Evolutionary conservation across 2,797 vertebrate species (phyloP), one percentile per base, ranked within the genome.

Genomic region (Prunella strophiata): DNA sequence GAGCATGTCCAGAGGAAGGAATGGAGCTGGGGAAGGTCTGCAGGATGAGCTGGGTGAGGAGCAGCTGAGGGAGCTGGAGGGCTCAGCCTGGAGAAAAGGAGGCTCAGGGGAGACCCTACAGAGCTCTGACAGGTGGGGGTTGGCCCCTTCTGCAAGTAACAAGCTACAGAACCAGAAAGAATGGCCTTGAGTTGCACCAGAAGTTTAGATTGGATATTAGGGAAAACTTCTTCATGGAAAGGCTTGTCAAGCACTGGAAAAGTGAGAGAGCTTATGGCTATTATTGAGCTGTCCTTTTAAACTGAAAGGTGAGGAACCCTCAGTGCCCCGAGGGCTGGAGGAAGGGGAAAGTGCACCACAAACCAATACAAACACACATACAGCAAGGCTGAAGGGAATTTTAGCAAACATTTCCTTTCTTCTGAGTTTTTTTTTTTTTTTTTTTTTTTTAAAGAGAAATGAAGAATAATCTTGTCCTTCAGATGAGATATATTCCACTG

Each of bases 401-500:
- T 81, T 52, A 90, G 20, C 38, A 92, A 95, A 91, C 12, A 45
- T 65, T 81, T 65, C 15, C 50, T 57, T 68, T 76, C 79, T 55
- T 57, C 22, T 34, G 54, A 23, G 10, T 21, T 45, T 45, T 45
- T 45, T 45, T 12, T 59, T 13, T 18, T 16, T 9, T 50, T 57
- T 52, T 42, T 75, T 52, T 42, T 75, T 76, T 47, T 84, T 32
- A 0, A 91, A 75, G 50, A 27, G 10, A 59, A 71, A 85, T 71
- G n/a, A 92, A 70, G 54, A 93, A 85, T 70, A 77, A 66, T 43
- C 32, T 76, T 76, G 70, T 75, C 82, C 83, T 92, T 88, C 47
- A 20, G 57, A 79, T 25, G 36, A 95, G 94, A 96, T 80, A 7
- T 27, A 94, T 96, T 94, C 92, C 82, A 89, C 50, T 10, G 47